Evolutionary conservation across 2,797 vertebrate species (phyloP), one percentile per base, ranked within the genome.

Genomic region (Enteromius afrohamiltoni): DNA sequence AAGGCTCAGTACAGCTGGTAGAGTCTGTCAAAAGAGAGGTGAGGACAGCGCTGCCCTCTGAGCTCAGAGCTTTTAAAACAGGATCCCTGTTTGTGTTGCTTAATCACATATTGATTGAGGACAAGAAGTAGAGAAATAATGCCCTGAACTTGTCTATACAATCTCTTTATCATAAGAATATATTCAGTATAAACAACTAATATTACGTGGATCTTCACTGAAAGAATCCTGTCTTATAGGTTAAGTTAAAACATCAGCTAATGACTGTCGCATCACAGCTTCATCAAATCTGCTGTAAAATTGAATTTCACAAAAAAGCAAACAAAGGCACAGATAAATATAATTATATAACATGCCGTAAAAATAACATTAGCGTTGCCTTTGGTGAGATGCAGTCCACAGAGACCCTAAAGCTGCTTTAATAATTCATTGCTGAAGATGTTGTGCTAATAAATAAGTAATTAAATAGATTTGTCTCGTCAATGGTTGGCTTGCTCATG

Each of bases 41-140:
- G 64, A 88, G 76, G 90, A 88, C 86, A 86, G 75, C 80, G 84
- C 87, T 89, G 90, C 86, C 88, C 91, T 91, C 82, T 77, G 85
- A 85, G 91, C 92, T 87, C 88, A 68, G 21, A 86, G 91, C 92
- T 92, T 93, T 92, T 93, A 91, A 92, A 93, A 92, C 92, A 88
- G 90, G 92, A 92, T 92, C 91, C 89, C 91, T 94, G 93, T 92
- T 93, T 93, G 93, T 94, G 92, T 92, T 93, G 90, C 92, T 90
- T 94, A 94, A 95, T 94, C 93, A 79, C 65, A 23, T 93, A 95
- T 95, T 89, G 94, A 95, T 93, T 92, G 84, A 83, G 88, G 89
- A 88, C 89, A 88, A 93, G 91, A 91, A 89, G 92, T n/a, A n/a
- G 6, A 7, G 51, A 89, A 85, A 93, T 91, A 85, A 93, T 91